phyloP scores from a whole-genome alignment of 92 coral and sea anemone genomes.

The Pocillopora meandrina region DNA sequence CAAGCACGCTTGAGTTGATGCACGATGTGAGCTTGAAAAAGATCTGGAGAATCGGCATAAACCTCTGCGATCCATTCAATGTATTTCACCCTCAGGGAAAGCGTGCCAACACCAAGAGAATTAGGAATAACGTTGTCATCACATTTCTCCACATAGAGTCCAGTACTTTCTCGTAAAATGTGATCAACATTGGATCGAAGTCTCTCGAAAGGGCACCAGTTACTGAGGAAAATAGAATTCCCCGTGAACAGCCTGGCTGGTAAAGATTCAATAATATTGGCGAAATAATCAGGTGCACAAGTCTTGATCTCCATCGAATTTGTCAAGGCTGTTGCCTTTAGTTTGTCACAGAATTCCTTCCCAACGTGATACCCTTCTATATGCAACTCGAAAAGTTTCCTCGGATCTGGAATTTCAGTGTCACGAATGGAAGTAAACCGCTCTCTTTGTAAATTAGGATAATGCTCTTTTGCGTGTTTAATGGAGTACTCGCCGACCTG shows the following conservation, averaged over 20 bases:
- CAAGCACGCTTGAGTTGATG: slow-evolving; percentile 63
- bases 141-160: slow-evolving; percentile 55
- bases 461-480: slow-evolving; percentile 62
- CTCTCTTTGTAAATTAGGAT: slow-evolving; percentile 67
- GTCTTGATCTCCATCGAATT: slow-evolving; percentile 33
- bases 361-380: slow-evolving; percentile 66
- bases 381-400: slow-evolving; percentile 71
- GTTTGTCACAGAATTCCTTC: slow-evolving; percentile 14
- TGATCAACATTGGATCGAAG: slow-evolving; percentile 52
- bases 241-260: slow-evolving; percentile 49
- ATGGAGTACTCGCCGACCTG: slow-evolving; percentile 59
- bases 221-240: neutral
- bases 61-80: slow-evolving; percentile 73
- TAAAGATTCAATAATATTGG: slow-evolving; percentile 50
- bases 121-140: slow-evolving; percentile 34
- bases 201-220: slow-evolving; percentile 59
- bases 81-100: slow-evolving; percentile 64
- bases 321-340: neutral
- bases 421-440: slow-evolving; percentile 80
- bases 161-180: slow-evolving; percentile 10
- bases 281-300: slow-evolving; percentile 49
- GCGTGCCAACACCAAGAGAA: slow-evolving; percentile 79
- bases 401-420: slow-evolving; percentile 59
- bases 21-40: slow-evolving; percentile 68
- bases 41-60: slow-evolving; percentile 68